These are phyloP conservation scores for Semicossyphus pulcher DNA, from an alignment of 2,113 vertebrate genomes.

Conservation along the genomic window DNA sequence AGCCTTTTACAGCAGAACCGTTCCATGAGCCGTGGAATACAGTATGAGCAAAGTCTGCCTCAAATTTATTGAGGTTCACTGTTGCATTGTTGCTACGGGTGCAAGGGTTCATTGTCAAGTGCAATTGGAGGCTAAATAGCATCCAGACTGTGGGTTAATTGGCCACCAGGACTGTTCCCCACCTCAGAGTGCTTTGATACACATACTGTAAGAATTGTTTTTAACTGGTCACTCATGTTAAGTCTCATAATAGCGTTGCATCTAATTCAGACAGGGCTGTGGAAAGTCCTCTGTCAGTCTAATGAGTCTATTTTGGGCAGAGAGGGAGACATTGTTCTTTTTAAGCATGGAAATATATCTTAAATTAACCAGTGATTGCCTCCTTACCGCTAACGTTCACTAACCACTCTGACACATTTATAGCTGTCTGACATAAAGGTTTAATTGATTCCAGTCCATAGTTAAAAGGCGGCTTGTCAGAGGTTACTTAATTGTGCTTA, in stretches of 20 bases:
- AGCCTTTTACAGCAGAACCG: constrained; percentile 47
- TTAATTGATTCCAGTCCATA: constrained; percentile 52
- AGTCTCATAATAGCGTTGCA: constrained; percentile 1
- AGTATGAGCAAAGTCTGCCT: constrained; percentile 38
- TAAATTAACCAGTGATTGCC: constrained; percentile 14
- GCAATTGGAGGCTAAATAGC: constrained; percentile 47
- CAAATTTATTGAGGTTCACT: constrained; percentile 50
- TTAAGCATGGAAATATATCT: constrained; percentile 23
- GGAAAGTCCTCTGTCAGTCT: constrained; percentile 33
- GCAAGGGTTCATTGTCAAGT: constrained; percentile 41
- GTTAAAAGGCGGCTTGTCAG: constrained; percentile 34
- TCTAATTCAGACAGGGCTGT: constrained; percentile 22
- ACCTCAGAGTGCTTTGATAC: constrained; percentile 44
- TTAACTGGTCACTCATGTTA: constrained; percentile 54
- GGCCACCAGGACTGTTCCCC: constrained; percentile 47
- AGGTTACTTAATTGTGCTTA: constrained; percentile 56
- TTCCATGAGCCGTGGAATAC: constrained; percentile 51
- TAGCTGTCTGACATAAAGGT: constrained; percentile 26
- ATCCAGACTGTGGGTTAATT: constrained; percentile 52
- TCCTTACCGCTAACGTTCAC: constrained; percentile 47
- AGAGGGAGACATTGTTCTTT: constrained; percentile 21
- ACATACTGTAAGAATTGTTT: constrained; percentile 18
- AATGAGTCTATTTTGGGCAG: constrained; percentile 35
- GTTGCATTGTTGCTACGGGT: constrained; percentile 39
- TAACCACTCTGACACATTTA: constrained; percentile 42